Conservation (phyloP, 2,113 vertebrate genomes). For the Mobula birostris region DNA sequence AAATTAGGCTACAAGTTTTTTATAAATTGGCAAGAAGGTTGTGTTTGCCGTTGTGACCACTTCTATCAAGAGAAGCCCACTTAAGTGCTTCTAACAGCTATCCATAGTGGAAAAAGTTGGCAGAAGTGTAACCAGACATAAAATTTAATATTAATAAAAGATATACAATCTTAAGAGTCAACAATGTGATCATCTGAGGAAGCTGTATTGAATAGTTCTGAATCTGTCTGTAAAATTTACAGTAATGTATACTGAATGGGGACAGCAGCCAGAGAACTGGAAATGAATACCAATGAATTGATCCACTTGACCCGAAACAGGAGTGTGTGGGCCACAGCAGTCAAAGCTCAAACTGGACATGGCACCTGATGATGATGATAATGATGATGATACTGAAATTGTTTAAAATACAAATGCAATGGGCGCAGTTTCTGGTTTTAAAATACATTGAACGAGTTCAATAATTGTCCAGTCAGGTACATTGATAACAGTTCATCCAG, state of each 20-base stretch:
- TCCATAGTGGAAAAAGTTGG: neutral
- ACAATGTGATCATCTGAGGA: neutral
- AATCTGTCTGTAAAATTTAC: neutral
- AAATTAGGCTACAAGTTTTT: too few species aligned
- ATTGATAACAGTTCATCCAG: neutral
- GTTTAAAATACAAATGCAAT: neutral
- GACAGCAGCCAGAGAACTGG: too few species aligned
- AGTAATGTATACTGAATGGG: neutral
- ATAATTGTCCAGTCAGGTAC: neutral
- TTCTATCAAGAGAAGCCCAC: neutral
- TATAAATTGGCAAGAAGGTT: too few species aligned
- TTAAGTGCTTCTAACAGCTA: neutral
- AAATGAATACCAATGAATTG: too few species aligned
- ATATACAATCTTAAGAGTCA: neutral
- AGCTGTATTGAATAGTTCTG: neutral
- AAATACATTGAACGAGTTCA: neutral
- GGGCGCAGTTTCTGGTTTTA: neutral
- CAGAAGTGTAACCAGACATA: neutral
- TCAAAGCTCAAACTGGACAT: too few species aligned
- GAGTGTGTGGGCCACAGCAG: too few species aligned
- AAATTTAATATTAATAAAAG: neutral
- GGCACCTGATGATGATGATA: too few species aligned
- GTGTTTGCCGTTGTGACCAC: neutral
- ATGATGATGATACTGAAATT: neutral
- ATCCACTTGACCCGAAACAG: too few species aligned